phyloP scores from a whole-genome alignment of 2,797 vertebrate species.

The Tauraco hartlaubi region DNA sequence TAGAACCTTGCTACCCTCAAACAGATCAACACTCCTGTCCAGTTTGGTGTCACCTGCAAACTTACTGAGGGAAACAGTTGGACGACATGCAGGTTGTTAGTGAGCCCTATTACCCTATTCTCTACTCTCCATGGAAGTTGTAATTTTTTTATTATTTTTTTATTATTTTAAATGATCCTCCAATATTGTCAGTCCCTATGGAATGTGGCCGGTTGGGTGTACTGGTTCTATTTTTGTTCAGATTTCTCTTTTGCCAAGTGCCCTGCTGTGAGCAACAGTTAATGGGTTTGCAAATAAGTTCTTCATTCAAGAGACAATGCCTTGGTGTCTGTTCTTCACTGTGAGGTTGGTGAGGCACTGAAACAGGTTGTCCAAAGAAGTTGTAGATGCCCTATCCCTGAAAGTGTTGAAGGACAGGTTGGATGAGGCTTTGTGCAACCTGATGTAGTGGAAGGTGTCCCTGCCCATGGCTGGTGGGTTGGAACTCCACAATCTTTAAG shows the following conservation, averaged over 20 bases:
- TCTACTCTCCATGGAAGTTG: neutral
- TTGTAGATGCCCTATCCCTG: too few species aligned
- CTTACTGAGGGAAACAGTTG: neutral
- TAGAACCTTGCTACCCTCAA: too few species aligned
- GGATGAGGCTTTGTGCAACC: too few species aligned
- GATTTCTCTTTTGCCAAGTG: neutral
- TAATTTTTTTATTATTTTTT: neutral
- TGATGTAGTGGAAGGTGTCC: too few species aligned
- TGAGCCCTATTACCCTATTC: neutral
- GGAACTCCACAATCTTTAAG: too few species aligned
- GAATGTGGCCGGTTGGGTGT: neutral
- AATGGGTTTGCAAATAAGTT: neutral
- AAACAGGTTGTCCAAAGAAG: too few species aligned
- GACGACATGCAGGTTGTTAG: neutral
- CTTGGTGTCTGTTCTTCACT: neutral
- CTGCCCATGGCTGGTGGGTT: too few species aligned
- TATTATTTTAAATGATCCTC: neutral
- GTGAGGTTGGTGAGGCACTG: too few species aligned
- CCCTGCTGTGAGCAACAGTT: neutral
- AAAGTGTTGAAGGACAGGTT: too few species aligned
- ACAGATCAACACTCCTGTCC: too few species aligned
- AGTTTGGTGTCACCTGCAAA: too few species aligned
- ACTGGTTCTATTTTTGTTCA: neutral
- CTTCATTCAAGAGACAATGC: neutral
- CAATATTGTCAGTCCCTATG: neutral